Conservation (phyloP, 2,113 vertebrate species). For the Chroicocephalus ridibundus region DNA sequence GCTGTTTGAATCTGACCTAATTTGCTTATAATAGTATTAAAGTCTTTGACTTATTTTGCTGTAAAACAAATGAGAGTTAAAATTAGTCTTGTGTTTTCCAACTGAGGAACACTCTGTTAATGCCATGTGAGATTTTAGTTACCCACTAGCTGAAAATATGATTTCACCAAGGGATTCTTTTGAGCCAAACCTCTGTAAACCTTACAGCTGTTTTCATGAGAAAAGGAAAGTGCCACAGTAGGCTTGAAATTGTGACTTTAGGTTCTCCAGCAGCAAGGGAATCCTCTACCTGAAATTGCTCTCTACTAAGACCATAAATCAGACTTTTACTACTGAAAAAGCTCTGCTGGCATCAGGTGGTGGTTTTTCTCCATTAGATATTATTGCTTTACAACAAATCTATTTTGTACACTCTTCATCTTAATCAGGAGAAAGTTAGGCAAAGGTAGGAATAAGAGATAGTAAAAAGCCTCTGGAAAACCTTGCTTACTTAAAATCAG, state of each 20-base stretch:
- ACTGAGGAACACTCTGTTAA: not conserved
- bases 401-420: not conserved
- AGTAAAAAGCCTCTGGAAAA: not conserved
- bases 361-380: not conserved
- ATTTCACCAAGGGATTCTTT: not conserved
- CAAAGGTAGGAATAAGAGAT: not conserved
- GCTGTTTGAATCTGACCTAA: not conserved
- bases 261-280: not conserved
- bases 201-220: not conserved
- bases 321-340: not conserved
- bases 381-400: not conserved
- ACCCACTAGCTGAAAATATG: not conserved
- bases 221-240: not conserved
- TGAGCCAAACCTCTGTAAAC: not conserved
- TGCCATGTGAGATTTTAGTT: not conserved
- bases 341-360: not conserved
- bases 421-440: not conserved
- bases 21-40: not conserved
- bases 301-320: not conserved
- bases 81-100: not conserved
- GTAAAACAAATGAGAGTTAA: not conserved
- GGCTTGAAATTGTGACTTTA: not conserved
- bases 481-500: not conserved
- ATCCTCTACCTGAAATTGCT: not conserved
- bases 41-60: not conserved